Conservation (phyloP, 2,888 invertebrate species). For the Ochropleura leucogaster region DNA sequence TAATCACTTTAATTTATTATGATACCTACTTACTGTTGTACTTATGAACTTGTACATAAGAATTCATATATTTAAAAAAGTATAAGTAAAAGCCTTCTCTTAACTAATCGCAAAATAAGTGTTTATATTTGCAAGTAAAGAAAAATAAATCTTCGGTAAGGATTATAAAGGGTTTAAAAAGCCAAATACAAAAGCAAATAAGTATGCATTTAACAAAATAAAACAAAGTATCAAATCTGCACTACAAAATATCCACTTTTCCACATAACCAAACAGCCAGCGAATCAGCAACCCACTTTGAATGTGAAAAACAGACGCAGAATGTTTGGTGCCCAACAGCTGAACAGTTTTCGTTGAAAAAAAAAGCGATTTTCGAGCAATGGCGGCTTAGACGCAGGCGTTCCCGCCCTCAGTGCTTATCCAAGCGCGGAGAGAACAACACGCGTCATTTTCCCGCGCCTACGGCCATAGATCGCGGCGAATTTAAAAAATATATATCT, state of each 20-base stretch:
- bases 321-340: conserved; percentile 70
- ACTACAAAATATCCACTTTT: conserved; percentile 36
- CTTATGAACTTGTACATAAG: too few relatives aligned
- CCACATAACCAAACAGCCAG: conserved; percentile 31
- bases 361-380: conserved; percentile 69
- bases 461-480: conserved; percentile 71
- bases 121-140: background rate
- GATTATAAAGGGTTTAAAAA: background rate
- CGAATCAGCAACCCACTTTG: conserved; percentile 51
- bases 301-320: conserved; percentile 64
- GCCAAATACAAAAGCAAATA: background rate
- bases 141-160: too few relatives aligned
- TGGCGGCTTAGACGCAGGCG: conserved; percentile 73
- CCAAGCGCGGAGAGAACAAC: conserved; percentile 68
- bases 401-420: conserved; percentile 79
- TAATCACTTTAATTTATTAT: too few relatives aligned
- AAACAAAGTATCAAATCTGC: conserved; percentile 13
- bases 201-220: conserved; percentile 2
- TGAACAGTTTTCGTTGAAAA: conserved; percentile 68
- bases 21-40: too few relatives aligned
- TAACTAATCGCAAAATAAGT: background rate
- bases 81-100: too few relatives aligned
- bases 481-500: conserved; percentile 57
- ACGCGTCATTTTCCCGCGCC: conserved; percentile 70
- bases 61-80: too few relatives aligned